These are phyloP conservation scores for Tupiocoris notatus DNA, from an alignment of 2,888 invertebrate species.

Conservation along the genomic window DNA sequence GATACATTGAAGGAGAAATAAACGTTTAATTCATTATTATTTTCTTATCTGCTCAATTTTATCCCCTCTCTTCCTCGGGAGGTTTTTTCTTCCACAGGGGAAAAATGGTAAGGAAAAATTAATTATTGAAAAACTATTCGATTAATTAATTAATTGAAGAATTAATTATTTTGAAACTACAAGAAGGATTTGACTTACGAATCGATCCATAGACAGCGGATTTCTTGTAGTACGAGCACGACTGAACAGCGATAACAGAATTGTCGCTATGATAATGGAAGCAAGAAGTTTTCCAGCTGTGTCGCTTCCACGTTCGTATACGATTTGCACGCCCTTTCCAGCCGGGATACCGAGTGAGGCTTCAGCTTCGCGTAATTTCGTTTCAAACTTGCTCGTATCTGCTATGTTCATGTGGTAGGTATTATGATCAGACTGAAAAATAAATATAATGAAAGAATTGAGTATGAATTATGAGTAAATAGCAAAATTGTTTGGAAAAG, in stretches of 20 bases:
- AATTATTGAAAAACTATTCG: no score
- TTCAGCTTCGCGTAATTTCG: conserved; percentile 83
- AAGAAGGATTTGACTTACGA: no score
- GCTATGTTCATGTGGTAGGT: conserved; percentile 82
- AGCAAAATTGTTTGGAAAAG: no score
- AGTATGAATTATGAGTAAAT: background rate
- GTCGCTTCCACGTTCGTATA: conserved; percentile 77
- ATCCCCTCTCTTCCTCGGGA: no score
- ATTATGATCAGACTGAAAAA: conserved; percentile 61
- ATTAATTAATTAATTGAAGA: no score
- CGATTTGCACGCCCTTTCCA: conserved; percentile 73
- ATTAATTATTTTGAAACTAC: no score
- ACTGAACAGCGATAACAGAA: conserved; percentile 67
- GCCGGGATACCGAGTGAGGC: conserved; percentile 73
- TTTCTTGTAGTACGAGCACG: conserved; percentile 66
- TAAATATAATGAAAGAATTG: background rate
- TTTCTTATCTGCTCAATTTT: no score
- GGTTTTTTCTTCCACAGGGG: no score
- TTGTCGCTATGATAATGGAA: conserved; percentile 65
- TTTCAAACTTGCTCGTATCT: conserved; percentile 82
- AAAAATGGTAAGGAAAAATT: no score
- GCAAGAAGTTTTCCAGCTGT: conserved; percentile 69
- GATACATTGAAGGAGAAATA: no score
- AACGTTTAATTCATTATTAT: no score
- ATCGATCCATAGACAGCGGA: conserved; percentile 72